Evolutionary conservation across 1,140 invertebrate genomes (phyloP).

Genomic region (Brachionus calyciflorus): DNA sequence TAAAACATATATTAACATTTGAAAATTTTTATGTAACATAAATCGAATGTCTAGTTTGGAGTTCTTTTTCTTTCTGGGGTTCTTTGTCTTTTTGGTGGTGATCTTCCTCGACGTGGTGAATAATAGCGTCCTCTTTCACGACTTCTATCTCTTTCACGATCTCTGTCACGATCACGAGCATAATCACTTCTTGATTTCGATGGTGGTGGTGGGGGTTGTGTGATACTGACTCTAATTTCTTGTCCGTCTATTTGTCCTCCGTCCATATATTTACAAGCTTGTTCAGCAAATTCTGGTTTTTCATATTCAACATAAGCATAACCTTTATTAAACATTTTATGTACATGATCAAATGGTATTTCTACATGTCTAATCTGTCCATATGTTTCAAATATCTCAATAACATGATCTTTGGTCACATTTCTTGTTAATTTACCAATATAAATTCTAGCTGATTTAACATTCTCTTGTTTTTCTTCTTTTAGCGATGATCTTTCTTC

Average conservation of each 20-base stretch:
- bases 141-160: too few relatives aligned
- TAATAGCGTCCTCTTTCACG: constrained; percentile 5
- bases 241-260: constrained; percentile 82
- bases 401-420: constrained; percentile 81
- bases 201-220: constrained; percentile 70
- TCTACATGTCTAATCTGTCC: constrained; percentile 85
- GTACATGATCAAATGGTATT: constrained; percentile 79
- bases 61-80: not conserved
- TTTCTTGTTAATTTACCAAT: constrained; percentile 85
- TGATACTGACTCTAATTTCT: constrained; percentile 86
- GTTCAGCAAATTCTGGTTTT: constrained; percentile 88
- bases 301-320: constrained; percentile 93
- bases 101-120: constrained; percentile 22
- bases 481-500: not conserved
- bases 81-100: constrained; percentile 18
- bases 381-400: constrained; percentile 90
- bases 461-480: constrained; percentile 40
- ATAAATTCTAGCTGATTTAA: constrained; percentile 67
- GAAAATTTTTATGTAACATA: too few relatives aligned
- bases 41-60: too few relatives aligned
- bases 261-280: constrained; percentile 98
- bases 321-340: constrained; percentile 78
- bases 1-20: too few relatives aligned
- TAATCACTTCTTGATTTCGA: not conserved
- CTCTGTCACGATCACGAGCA: not conserved